Conservation (phyloP, 1,140 invertebrate genomes). For the Pentalonia nigronervosa region DNA sequence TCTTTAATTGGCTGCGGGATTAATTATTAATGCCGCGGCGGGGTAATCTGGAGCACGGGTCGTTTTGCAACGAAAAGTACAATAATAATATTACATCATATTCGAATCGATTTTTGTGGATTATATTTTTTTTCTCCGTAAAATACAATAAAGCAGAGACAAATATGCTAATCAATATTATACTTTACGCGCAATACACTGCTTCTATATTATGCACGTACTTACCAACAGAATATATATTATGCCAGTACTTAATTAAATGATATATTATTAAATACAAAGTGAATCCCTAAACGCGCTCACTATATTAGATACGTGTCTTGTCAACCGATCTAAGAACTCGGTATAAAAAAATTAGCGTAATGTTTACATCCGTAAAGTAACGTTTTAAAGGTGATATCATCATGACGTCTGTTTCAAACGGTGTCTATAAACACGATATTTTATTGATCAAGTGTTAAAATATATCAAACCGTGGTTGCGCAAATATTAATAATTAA, state of each 20-base stretch:
- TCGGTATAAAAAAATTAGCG: background rate
- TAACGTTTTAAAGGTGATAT: background rate
- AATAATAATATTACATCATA: background rate
- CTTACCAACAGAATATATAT: background rate
- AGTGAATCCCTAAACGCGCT: background rate
- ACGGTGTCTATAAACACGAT: background rate
- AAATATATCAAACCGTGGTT: background rate
- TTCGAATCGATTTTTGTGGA: background rate
- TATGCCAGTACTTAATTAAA: background rate
- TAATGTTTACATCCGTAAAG: background rate
- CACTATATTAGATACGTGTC: background rate
- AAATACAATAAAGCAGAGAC: background rate
- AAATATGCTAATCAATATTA: background rate
- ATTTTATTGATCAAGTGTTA: background rate
- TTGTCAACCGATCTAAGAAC: background rate
- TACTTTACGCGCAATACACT: background rate
- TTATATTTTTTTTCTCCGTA: background rate
- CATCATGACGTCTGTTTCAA: background rate
- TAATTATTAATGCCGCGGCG: background rate
- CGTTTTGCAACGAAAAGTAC: background rate
- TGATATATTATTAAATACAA: background rate
- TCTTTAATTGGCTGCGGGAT: slow-evolving; percentile 18
- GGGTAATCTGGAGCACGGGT: background rate
- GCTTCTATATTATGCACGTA: background rate
- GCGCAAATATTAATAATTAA: background rate